Conservation (phyloP, 2,113 vertebrate species). For the Muscicapa adusta region DNA sequence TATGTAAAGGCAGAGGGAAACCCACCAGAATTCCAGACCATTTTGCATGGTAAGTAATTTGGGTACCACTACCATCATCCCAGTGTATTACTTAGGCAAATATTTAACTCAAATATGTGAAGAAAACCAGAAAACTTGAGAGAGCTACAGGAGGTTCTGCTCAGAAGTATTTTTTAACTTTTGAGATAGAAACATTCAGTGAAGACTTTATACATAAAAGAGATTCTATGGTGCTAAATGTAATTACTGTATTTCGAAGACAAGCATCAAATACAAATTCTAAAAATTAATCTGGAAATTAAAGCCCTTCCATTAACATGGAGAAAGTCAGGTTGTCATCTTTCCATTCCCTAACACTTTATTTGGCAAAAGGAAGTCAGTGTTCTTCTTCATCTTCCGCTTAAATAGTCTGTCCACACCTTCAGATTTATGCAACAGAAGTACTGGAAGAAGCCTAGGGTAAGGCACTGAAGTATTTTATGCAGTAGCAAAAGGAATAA, state of each 20-base stretch:
- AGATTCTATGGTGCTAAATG: neutral
- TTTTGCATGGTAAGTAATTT: neutral
- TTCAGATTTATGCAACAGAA: neutral
- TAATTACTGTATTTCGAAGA: neutral
- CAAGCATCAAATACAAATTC: neutral
- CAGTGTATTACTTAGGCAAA: neutral
- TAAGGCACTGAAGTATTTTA: neutral
- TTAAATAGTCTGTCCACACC: neutral
- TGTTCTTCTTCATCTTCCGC: neutral
- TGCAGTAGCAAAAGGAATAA: neutral
- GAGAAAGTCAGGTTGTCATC: neutral
- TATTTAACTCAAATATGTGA: neutral
- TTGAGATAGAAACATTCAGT: neutral
- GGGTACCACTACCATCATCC: neutral
- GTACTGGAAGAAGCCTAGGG: neutral
- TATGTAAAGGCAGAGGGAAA: neutral
- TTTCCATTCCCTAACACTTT: neutral
- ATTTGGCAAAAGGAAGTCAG: neutral
- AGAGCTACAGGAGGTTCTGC: neutral
- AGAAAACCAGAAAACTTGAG: neutral
- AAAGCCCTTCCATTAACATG: neutral
- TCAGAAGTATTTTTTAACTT: neutral
- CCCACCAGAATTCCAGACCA: neutral
- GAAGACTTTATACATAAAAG: neutral
- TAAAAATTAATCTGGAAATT: neutral